phyloP scores from a whole-genome alignment of 2,113 vertebrate species.

The Pituophis catenifer region DNA sequence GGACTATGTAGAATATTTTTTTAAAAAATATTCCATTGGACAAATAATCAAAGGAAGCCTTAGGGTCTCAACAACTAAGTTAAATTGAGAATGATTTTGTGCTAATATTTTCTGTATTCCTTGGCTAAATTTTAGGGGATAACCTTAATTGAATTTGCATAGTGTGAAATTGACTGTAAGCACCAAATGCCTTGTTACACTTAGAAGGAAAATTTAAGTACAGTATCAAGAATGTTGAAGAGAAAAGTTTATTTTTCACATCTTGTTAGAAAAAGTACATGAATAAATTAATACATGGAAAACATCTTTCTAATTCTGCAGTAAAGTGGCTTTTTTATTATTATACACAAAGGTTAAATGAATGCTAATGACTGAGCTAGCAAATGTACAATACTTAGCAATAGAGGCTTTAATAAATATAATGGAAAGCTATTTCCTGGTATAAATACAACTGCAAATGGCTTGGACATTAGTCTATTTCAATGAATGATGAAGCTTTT shows the following conservation, averaged over 20 bases:
- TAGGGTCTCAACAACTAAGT: not conserved
- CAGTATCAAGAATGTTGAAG: slow-evolving; percentile 1
- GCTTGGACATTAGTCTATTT: not conserved
- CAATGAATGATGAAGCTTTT: not conserved
- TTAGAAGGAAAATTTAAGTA: not conserved
- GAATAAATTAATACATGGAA: not conserved
- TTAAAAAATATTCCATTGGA: not conserved
- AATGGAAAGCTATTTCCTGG: not conserved
- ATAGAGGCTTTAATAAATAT: slow-evolving; percentile 6
- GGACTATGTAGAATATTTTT: not conserved
- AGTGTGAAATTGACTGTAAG: not conserved
- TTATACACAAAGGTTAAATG: not conserved
- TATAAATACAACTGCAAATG: slow-evolving; percentile 11
- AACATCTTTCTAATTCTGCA: not conserved
- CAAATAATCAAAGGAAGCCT: not conserved
- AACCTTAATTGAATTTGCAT: not conserved
- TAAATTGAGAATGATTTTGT: not conserved
- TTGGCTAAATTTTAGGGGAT: not conserved
- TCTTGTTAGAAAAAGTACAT: not conserved
- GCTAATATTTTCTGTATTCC: not conserved
- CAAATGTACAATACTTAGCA: not conserved
- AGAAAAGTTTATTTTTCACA: slow-evolving; percentile 5
- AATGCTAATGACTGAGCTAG: slow-evolving; percentile 9
- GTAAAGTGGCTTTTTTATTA: not conserved
- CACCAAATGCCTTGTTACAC: not conserved